Evolutionary conservation across 2,888 invertebrate species (phyloP).

Genomic region (Agrenia bidenticulata): DNA sequence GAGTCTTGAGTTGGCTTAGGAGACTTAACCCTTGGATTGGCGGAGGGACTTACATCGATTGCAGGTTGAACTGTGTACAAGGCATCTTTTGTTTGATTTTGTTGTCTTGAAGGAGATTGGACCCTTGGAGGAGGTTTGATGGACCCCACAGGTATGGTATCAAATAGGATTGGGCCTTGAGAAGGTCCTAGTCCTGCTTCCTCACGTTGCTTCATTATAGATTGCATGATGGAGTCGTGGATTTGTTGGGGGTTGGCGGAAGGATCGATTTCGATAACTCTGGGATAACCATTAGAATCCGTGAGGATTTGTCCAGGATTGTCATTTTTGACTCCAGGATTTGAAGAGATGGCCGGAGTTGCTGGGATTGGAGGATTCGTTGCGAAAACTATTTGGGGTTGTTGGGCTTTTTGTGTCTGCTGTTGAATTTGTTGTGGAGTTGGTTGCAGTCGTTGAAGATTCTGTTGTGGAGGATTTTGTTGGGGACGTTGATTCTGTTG

Average conservation of each 20-base stretch:
- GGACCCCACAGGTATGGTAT: neutral
- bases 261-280: constrained; percentile 30
- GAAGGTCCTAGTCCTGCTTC: neutral
- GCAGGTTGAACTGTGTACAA: constrained; percentile 1
- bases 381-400: constrained; percentile 11
- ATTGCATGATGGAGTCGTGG: constrained; percentile 35
- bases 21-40: neutral
- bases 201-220: constrained; percentile 34
- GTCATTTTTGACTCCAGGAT: neutral
- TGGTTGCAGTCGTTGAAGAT: neutral
- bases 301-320: neutral
- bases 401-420: constrained; percentile 4
- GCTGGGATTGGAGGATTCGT: constrained; percentile 5
- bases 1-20: neutral
- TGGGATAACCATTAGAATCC: constrained; percentile 26
- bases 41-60: neutral
- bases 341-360: neutral
- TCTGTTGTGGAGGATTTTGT: neutral
- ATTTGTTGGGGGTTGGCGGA: constrained; percentile 30
- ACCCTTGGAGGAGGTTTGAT: constrained; percentile 1
- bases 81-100: neutral
- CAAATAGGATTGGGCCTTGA: constrained; percentile 5
- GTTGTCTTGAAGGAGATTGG: neutral
- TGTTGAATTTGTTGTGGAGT: constrained; percentile 8
- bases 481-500: neutral